phyloP scores from a whole-genome alignment of 1,140 invertebrate genomes.

The Subanguina moxae region DNA sequence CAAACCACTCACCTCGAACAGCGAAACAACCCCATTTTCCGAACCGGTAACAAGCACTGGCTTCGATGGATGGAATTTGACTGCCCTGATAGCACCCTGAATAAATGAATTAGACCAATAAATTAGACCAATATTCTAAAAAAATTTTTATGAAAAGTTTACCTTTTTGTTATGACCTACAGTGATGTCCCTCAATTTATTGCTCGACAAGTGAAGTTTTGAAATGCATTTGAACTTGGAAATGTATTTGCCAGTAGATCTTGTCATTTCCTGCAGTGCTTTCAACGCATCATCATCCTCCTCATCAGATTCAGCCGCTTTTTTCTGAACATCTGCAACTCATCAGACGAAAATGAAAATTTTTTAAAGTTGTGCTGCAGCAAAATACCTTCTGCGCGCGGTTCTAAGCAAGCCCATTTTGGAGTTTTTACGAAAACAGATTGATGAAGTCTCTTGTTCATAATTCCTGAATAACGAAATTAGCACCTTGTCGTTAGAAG shows the following conservation, averaged over 20 bases:
- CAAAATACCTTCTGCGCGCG: no score
- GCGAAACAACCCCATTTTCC: conserved; percentile 13
- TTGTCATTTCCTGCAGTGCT: conserved; percentile 24
- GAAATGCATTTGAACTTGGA: conserved; percentile 17
- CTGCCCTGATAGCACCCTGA: conserved; percentile 20
- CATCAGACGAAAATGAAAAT: conserved; percentile 53
- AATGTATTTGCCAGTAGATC: conserved; percentile 22
- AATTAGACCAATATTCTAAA: background rate
- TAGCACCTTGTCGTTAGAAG: no score
- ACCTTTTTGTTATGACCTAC: conserved; percentile 28
- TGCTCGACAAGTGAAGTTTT: conserved; percentile 22
- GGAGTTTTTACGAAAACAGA: background rate
- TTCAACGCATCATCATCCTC: conserved; percentile 27
- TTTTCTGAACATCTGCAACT: background rate
- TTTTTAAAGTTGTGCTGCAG: no score
- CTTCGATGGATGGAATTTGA: conserved; percentile 40
- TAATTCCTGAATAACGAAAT: no score
- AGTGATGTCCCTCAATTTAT: conserved; percentile 28
- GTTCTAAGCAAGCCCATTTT: background rate
- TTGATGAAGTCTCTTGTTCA: no score
- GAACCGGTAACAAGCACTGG: conserved; percentile 37
- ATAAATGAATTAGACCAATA: background rate
- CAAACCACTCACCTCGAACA: conserved; percentile 40
- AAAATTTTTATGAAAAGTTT: background rate
- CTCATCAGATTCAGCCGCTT: conserved; percentile 12